Base-by-base conservation (phyloP, 2,113 vertebrate genomes). In the Tetrax tetrax region DNA sequence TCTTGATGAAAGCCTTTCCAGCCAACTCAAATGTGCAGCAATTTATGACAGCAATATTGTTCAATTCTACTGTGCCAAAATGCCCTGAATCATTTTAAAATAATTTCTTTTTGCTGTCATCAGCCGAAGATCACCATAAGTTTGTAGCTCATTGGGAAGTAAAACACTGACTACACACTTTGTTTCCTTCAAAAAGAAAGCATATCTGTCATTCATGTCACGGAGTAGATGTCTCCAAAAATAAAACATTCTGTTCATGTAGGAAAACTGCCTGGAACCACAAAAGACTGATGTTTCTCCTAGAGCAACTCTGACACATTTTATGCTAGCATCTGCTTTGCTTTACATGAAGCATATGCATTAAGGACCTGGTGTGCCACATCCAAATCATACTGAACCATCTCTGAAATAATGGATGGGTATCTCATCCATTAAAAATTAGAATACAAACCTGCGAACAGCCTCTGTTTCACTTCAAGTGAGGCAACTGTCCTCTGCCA, bases 21-120 rank as follows among this genome's bases (percentile, higher is more conserved):
- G 64, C 19, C 83, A 87, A 51, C n/a, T 22, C 23, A 86, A 61
- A 80, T 7, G 9, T 37, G 41, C 74, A 82, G 48, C 89, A 75
- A 60, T 78, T 93, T 80, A 78, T 68, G 38, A 83, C 0, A 1
- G 69, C 45, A 82, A 45, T 4, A 60, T 29, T 43, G 35, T 37
- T 38, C 64, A 45, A 37, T 71, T 81, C 53, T 38, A 7, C 45
- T 74, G 29, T 57, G 83, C 60, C 80, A 90, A 86, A 86, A 75
- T 48, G 51, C 51, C 35, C 51, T 68, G 83, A 65, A 64, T 68
- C 0, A 56, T 71, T 89, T 86, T 17, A 68, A 93, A 93, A 75
- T 38, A 70, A 92, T 84, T 92, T 80, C 10, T 60, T 94, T 93
- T 86, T 92, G 75, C 77, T 96, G 86, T 84, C 83, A 90, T 94